Conservation (phyloP, 2,888 invertebrate genomes). For the Xylocampa areola region DNA sequence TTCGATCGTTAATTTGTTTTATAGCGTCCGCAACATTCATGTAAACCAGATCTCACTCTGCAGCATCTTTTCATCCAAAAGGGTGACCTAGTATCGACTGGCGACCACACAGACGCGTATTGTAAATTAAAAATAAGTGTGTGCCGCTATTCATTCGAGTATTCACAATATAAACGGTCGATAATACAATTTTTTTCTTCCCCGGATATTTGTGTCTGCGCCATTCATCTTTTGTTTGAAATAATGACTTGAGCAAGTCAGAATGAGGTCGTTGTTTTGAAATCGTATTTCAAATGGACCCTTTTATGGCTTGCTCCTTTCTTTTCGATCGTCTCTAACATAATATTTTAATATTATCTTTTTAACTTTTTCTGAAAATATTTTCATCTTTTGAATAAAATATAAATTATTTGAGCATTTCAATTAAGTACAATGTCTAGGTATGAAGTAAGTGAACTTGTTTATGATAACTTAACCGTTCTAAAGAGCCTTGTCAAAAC, state of each 20-base stretch:
- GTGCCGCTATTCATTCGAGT: conserved; percentile 9
- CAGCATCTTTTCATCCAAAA: too few relatives aligned
- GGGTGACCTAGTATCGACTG: not conserved
- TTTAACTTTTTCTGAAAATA: not conserved
- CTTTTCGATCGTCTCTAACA: not conserved
- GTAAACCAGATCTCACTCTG: not conserved
- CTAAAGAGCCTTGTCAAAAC: not conserved
- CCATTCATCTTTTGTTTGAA: conserved; percentile 29
- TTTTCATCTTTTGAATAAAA: not conserved
- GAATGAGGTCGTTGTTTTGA: conserved; percentile 14
- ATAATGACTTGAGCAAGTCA: conserved; percentile 36
- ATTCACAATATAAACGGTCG: conserved; percentile 18
- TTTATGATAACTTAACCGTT: not conserved
- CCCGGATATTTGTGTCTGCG: conserved; percentile 16
- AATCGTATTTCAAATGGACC: not conserved
- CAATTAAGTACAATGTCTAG: not conserved
- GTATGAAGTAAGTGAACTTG: not conserved
- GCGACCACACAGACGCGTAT: too few relatives aligned
- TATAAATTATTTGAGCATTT: not conserved
- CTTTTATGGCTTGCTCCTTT: not conserved
- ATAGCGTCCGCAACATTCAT: conserved; percentile 6
- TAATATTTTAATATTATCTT: not conserved
- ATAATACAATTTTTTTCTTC: conserved; percentile 13
- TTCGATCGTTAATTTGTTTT: conserved; percentile 22
- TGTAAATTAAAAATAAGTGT: conserved; percentile 26